Conservation (phyloP, 2,113 vertebrate genomes). For the Cyprinus carpio region DNA sequence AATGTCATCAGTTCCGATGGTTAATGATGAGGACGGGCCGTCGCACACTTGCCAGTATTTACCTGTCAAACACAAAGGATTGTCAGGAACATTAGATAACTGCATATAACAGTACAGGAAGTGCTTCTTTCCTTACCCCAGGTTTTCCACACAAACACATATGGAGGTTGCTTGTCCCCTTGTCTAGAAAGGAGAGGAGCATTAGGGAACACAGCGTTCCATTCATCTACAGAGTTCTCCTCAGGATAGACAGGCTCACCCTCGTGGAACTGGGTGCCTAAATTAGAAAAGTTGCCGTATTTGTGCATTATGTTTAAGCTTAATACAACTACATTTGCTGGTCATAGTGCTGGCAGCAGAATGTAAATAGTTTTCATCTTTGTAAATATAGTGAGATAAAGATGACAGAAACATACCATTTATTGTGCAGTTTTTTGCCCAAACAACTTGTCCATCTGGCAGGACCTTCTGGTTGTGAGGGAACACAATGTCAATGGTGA, state of each 20-base stretch:
- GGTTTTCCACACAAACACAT: conserved; percentile 92
- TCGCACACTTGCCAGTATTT: conserved; percentile 91
- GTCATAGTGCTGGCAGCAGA: neutral
- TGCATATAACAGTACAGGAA: neutral
- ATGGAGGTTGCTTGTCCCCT: conserved; percentile 72
- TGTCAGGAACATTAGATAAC: neutral
- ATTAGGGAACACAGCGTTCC: conserved; percentile 80
- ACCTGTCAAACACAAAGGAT: conserved; percentile 67
- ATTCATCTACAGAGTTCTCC: conserved; percentile 55
- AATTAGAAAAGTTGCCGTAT: neutral
- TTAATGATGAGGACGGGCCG: conserved; percentile 81
- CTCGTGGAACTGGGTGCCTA: conserved; percentile 76
- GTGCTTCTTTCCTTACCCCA: conserved; percentile 78
- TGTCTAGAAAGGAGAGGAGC: conserved; percentile 73
- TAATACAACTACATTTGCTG: neutral
- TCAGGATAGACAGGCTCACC: conserved; percentile 80
- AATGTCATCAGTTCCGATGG: conserved; percentile 78
- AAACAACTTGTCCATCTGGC: conserved; percentile 81
- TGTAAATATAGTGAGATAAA: neutral
- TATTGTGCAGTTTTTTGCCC: conserved; percentile 77
- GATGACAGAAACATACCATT: conserved; percentile 75
- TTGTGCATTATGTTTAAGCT: neutral
- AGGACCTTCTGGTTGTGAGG: conserved; percentile 79
- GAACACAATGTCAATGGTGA: conserved; percentile 83
- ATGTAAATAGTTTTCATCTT: neutral